phyloP scores from a whole-genome alignment of 2,797 vertebrate species.

The Paguma larvata region DNA sequence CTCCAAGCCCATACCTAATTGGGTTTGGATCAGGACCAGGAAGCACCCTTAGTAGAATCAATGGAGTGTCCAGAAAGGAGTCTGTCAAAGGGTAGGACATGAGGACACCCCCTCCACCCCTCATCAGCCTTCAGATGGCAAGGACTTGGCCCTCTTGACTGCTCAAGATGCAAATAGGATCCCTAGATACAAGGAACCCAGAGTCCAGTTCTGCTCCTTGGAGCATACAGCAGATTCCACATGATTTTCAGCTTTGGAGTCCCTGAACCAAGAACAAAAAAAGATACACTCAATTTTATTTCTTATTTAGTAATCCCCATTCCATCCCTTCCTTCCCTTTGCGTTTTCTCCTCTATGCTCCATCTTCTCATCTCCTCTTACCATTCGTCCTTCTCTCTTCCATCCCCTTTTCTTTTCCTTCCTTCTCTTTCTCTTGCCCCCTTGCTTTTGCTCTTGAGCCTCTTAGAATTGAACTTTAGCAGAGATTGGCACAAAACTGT shows the following conservation, averaged over 20 bases:
- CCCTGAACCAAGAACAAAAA: slow-evolving; percentile 15
- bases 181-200: neutral
- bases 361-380: neutral
- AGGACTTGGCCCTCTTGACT: neutral
- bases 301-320: neutral
- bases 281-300: neutral
- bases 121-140: neutral
- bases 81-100: neutral
- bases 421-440: no score
- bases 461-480: neutral
- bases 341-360: neutral
- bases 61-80: neutral
- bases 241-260: slow-evolving; percentile 68
- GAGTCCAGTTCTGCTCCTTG: slow-evolving; percentile 8
- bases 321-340: neutral
- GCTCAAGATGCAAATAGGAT: neutral
- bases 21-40: neutral
- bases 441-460: neutral
- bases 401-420: neutral
- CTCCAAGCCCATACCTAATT: neutral
- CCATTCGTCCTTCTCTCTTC: neutral
- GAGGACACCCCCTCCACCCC: neutral
- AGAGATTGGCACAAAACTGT: neutral
- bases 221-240: slow-evolving; percentile 75
- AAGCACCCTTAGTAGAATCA: neutral